phyloP scores from a whole-genome alignment of 2,797 vertebrate species.

The Acestrorhynchus altus region DNA sequence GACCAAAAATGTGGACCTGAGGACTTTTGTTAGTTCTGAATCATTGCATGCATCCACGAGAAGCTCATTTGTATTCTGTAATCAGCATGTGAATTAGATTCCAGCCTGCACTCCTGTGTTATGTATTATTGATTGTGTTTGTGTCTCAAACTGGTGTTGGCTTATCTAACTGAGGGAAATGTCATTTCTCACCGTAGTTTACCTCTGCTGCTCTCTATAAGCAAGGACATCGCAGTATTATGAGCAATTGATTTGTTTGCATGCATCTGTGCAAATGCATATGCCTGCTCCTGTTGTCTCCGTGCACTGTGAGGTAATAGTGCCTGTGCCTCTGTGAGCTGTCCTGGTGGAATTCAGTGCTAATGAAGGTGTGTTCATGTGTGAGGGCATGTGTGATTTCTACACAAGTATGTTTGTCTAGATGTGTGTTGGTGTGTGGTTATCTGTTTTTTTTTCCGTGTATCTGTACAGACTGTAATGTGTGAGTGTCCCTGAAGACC shows the following conservation, averaged over 20 bases:
- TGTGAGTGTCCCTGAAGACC: constrained; percentile 17
- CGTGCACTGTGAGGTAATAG: not conserved
- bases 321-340: not conserved
- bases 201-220: constrained; percentile 67
- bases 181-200: constrained; percentile 62
- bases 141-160: not conserved
- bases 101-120: not conserved
- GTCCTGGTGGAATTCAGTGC: constrained; percentile 14
- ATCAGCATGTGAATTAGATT: not conserved
- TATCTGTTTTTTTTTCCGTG: not conserved
- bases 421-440: not conserved
- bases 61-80: constrained; percentile 53
- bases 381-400: not conserved
- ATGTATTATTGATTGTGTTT: constrained; percentile 12
- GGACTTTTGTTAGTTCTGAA: not conserved
- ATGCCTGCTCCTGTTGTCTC: not conserved
- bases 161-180: constrained; percentile 52
- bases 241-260: constrained; percentile 68
- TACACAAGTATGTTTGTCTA: not conserved
- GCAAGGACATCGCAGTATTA: constrained; percentile 69
- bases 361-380: constrained; percentile 18
- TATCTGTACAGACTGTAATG: constrained; percentile 24
- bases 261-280: not conserved
- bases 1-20: not conserved
- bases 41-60: not conserved